These are phyloP conservation scores for Monodelphis domestica DNA, from an alignment of 2,797 vertebrate species.

Conservation along the genomic window DNA sequence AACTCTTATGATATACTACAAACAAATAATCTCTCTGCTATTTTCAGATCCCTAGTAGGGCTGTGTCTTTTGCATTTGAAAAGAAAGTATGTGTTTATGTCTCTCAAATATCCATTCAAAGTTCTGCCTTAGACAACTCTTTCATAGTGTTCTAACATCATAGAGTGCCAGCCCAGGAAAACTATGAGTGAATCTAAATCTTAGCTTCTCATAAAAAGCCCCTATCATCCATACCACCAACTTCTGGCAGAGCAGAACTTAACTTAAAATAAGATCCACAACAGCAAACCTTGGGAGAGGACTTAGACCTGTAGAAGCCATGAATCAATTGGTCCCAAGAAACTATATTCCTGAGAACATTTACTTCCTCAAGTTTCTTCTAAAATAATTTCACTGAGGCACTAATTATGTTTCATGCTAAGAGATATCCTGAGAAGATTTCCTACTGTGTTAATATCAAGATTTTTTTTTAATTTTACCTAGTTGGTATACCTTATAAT, in stretches of 20 bases:
- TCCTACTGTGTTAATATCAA: neutral
- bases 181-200: neutral
- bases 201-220: neutral
- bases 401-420: neutral
- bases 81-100: neutral
- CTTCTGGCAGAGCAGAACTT: neutral
- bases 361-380: neutral
- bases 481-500: neutral
- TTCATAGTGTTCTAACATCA: neutral
- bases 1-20: neutral
- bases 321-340: neutral
- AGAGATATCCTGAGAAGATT: neutral
- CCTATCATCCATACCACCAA: neutral
- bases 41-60: neutral
- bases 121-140: neutral
- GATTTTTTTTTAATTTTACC: neutral
- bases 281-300: neutral
- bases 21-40: neutral
- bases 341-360: neutral
- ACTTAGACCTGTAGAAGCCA: neutral
- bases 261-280: neutral
- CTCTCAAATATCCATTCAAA: neutral
- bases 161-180: neutral
- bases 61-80: neutral
- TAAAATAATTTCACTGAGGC: neutral